Conservation (phyloP, 2,888 invertebrate genomes). For the Diarsia mendica region DNA sequence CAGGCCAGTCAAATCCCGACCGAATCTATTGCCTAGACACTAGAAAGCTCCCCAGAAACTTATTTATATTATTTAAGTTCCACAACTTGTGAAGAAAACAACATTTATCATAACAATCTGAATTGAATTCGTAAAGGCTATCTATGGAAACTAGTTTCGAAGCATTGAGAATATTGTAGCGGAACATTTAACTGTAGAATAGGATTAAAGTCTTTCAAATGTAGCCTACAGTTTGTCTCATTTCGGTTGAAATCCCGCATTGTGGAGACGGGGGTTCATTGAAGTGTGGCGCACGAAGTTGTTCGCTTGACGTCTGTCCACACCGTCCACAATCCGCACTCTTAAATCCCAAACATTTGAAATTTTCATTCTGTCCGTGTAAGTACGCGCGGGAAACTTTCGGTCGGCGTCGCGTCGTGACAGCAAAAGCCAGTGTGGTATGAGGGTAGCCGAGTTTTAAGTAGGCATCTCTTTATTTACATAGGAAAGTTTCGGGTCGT, state of each 20-base stretch:
- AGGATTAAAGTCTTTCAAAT: conserved; percentile 52
- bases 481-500: conserved; percentile 58
- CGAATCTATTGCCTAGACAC: conserved; percentile 11
- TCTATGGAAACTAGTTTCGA: conserved; percentile 43
- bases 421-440: conserved; percentile 68
- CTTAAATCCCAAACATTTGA: conserved; percentile 73
- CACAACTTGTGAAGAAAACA: conserved; percentile 33
- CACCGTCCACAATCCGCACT: conserved; percentile 67
- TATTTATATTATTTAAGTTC: conserved; percentile 33
- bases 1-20: no score
- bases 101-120: conserved; percentile 57
- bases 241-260: conserved; percentile 65
- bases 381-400: conserved; percentile 70
- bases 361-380: conserved; percentile 71
- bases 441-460: conserved; percentile 64
- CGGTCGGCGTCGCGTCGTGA: conserved; percentile 56
- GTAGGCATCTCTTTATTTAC: conserved; percentile 60
- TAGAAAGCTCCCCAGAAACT: conserved; percentile 22
- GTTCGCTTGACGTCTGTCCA: conserved; percentile 64
- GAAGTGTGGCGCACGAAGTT: conserved; percentile 71
- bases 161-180: conserved; percentile 25
- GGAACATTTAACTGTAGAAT: conserved; percentile 45
- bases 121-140: conserved; percentile 45
- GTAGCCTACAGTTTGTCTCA: conserved; percentile 59
- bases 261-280: conserved; percentile 62